Percentiles rank a stretch among this genome's conserved stretches.
phyloP scores from a whole-genome alignment of 2,888 invertebrate species.

The Tipula unca region DNA sequence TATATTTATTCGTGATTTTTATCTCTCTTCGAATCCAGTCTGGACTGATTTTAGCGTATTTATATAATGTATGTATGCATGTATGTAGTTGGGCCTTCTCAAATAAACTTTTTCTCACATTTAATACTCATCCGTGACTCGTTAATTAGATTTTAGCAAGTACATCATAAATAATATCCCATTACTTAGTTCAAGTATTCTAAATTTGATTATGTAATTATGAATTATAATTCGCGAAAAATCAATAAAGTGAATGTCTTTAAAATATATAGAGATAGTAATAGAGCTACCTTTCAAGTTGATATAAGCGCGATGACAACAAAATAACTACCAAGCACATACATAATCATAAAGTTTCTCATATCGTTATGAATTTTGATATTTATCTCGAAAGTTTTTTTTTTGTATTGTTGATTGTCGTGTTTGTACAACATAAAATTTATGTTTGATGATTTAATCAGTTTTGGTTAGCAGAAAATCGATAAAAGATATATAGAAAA shows the following conservation, averaged over 20 bases:
- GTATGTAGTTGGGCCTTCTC: not conserved
- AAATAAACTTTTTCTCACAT: not conserved
- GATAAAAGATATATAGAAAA: not conserved
- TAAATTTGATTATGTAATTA: not conserved
- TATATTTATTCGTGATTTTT: not conserved
- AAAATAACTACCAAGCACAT: not conserved
- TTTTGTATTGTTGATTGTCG: not conserved
- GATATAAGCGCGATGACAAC: not conserved
- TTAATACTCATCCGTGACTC: not conserved
- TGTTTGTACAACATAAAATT: not conserved
- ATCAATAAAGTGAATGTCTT: not conserved
- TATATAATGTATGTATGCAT: not conserved
- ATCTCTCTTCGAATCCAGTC: not conserved
- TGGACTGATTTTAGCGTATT: not conserved
- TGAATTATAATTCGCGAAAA: not conserved
- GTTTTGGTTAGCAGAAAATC: not conserved
- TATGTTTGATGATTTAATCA: not conserved
- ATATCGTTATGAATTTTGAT: not conserved
- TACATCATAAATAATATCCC: not conserved
- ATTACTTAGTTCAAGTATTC: not conserved
- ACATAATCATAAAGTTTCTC: not conserved
- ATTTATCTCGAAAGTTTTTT: not conserved
- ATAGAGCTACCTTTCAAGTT: not conserved
- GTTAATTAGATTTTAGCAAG: not conserved
- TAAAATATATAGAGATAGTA: not conserved